Evolutionary conservation across 2,888 invertebrate species (phyloP).

Genomic region (Diarsia dahlii): DNA sequence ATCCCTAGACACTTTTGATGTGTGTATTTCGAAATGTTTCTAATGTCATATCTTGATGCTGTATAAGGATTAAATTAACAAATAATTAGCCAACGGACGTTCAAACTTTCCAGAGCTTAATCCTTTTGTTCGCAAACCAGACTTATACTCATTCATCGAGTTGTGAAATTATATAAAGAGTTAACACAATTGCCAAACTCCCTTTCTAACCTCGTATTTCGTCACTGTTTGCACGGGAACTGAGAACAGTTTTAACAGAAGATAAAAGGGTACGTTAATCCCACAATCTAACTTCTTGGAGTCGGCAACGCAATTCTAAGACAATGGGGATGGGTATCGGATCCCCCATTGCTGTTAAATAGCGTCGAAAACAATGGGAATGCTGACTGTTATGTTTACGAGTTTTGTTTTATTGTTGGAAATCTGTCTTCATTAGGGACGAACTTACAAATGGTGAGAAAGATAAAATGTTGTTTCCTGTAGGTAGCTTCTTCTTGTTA

Average conservation of each 20-base stretch:
- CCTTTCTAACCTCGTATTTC: conserved; percentile 16
- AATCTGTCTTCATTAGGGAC: conserved; percentile 36
- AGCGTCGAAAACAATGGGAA: conserved; percentile 45
- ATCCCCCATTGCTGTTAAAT: conserved; percentile 44
- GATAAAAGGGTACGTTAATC: conserved; percentile 55
- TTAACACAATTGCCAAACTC: neutral
- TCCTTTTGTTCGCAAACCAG: neutral
- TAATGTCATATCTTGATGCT: neutral
- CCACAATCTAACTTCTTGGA: conserved; percentile 45
- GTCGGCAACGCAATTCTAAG: conserved; percentile 30
- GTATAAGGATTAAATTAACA: neutral
- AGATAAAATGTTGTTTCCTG: neutral
- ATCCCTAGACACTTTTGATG: no score
- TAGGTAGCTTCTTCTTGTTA: no score
- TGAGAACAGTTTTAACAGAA: conserved; percentile 40
- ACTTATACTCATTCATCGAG: neutral
- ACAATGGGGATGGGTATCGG: conserved; percentile 48
- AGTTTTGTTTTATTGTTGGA: conserved; percentile 26
- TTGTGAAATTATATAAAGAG: neutral
- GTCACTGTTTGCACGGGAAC: conserved; percentile 40
- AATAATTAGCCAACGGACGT: neutral
- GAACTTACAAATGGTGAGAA: neutral
- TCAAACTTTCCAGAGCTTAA: neutral
- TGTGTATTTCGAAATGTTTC: neutral
- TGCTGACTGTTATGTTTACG: conserved; percentile 21